A percentile compares a stretch with the other conserved stretches of the same genome.
Conservation (phyloP, 2,113 vertebrate genomes). For the Dipodomys ordii region DNA sequence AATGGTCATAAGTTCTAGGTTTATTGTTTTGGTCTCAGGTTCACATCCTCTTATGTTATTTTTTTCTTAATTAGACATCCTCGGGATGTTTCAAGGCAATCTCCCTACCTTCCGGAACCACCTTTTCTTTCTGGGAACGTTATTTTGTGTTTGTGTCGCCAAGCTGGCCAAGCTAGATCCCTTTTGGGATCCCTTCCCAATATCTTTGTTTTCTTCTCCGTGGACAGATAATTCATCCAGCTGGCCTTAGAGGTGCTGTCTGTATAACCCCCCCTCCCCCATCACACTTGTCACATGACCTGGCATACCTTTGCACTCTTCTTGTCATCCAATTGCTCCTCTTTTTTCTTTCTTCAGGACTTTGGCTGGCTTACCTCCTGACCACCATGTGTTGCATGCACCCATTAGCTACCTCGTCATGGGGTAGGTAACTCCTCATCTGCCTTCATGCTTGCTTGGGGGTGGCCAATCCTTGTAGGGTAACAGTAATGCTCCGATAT, state of each 20-base stretch:
- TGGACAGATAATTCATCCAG: neutral
- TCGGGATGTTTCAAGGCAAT: constrained; percentile 1
- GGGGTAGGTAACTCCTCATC: neutral
- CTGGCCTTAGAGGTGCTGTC: neutral
- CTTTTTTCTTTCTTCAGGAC: constrained; percentile 36
- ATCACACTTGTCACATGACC: neutral
- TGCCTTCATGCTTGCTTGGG: neutral
- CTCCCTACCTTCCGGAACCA: neutral
- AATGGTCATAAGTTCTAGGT: neutral
- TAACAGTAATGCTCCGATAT: neutral
- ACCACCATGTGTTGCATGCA: neutral
- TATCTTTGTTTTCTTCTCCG: neutral
- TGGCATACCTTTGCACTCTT: neutral
- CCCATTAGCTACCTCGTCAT: neutral
- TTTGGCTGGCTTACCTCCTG: neutral
- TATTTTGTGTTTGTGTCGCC: neutral
- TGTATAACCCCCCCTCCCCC: rapidly evolving
- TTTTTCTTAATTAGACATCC: neutral
- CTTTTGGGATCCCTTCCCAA: neutral
- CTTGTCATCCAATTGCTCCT: neutral
- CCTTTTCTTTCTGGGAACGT: neutral
- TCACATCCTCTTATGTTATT: neutral
- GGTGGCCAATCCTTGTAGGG: neutral
- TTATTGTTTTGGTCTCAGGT: constrained; percentile 1
- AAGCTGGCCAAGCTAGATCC: neutral